A percentile compares a stretch with the other conserved stretches of the same genome.
Evolutionary conservation across 1,140 invertebrate species (phyloP).

Genomic region (Ruditapes philippinarum): DNA sequence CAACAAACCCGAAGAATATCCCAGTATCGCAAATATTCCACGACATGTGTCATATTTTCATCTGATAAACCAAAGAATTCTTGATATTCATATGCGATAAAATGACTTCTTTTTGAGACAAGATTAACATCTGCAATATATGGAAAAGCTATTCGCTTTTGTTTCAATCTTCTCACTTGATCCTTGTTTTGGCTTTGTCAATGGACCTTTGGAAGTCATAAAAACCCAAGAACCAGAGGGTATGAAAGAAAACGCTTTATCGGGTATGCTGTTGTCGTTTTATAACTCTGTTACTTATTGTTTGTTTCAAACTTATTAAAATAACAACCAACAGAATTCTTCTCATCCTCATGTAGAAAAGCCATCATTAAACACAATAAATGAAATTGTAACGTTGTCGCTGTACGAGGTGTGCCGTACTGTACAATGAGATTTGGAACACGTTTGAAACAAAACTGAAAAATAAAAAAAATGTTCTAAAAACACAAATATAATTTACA

Average conservation of each 20-base stretch:
- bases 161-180: neutral
- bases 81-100: neutral
- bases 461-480: too few species aligned
- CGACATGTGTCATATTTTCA: neutral
- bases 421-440: neutral
- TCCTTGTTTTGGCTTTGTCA: neutral
- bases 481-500: too few species aligned
- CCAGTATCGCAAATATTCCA: constrained; percentile 5
- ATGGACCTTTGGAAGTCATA: neutral
- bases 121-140: neutral
- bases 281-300: neutral
- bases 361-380: neutral
- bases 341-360: neutral
- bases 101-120: neutral
- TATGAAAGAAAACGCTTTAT: neutral
- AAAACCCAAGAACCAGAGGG: neutral
- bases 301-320: neutral
- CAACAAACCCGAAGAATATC: neutral
- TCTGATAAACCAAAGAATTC: neutral
- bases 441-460: neutral
- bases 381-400: neutral
- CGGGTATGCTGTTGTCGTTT: neutral
- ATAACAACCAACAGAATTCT: neutral
- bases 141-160: neutral
- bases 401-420: neutral